Conservation (phyloP, 2,888 invertebrate genomes). For the Euphydryas editha region DNA sequence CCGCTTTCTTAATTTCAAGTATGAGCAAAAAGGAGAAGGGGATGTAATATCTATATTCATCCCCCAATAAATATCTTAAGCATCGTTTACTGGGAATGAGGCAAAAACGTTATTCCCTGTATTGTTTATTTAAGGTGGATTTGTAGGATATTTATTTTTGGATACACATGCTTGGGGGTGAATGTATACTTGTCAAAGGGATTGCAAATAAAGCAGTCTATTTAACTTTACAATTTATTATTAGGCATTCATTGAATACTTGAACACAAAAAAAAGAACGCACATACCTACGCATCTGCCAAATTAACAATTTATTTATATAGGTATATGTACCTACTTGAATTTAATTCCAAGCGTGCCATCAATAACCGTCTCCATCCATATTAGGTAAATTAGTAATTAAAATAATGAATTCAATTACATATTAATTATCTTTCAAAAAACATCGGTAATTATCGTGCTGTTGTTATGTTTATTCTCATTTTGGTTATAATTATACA, state of each 20-base stretch:
- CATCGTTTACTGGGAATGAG: constrained; percentile 80
- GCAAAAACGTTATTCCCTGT: constrained; percentile 78
- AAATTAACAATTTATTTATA: not conserved
- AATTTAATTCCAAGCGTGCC: constrained; percentile 1
- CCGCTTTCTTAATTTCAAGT: constrained; percentile 29
- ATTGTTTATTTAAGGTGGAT: constrained; percentile 82
- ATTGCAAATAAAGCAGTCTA: constrained; percentile 29
- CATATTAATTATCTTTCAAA: constrained; percentile 3
- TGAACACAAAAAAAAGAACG: constrained; percentile 1
- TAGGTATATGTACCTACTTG: not conserved
- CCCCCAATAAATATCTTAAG: constrained; percentile 81
- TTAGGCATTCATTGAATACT: constrained; percentile 6
- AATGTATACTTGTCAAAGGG: constrained; percentile 43
- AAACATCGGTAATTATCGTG: not conserved
- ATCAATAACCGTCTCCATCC: not conserved
- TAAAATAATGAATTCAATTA: not conserved
- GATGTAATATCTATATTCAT: constrained; percentile 71
- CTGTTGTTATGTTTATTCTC: not conserved
- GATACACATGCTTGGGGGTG: constrained; percentile 57
- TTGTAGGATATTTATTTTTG: constrained; percentile 78
- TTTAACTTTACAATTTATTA: constrained; percentile 21
- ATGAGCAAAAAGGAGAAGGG: constrained; percentile 54
- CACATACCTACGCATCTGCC: constrained; percentile 16
- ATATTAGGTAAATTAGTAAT: constrained; percentile 4
- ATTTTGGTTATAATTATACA: not conserved